Evolutionary conservation across 2,888 invertebrate species (phyloP), one percentile per base, ranked within the genome.

Genomic region (Caenorhabditis afra): DNA sequence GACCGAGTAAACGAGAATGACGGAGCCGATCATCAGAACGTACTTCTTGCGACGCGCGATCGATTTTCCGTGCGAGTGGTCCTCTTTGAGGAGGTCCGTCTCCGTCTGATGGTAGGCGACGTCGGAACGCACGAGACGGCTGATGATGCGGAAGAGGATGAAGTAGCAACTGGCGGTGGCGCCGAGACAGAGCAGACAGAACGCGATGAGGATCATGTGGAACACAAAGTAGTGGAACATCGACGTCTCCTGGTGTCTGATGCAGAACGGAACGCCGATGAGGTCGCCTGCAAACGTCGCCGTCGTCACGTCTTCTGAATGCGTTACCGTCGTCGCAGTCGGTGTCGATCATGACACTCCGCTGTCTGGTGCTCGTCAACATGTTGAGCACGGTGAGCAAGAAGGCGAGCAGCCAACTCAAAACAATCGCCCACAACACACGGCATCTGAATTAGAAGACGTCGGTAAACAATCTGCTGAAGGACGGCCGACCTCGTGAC

Each of bases 11-110:
- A 87, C 82, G 22, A 83, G 41, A 12, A 87, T 85, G n/a, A 88
- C 87, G 49, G 74, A 80, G 29, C 88, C 88, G 55, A 88, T 86
- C 45, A 87, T 86, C 11, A 87, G 45, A 10, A 85, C 86, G 73
- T 86, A 86, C 59, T 86, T 87, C 70, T 83, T 77, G 16, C 87
- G 79, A 5, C 81, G 74, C 8, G 79, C 74, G 11, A 77, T 68
- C 3, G 64, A 67, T 45, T 78, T 81, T 18, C 59, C 64, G 45
- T 80, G 74, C 2, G 74, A 58, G 35, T 68, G 58, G 11, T 79
- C 79, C 44, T 71, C 70, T 35, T 74, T 77, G 0, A 81, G 44
- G 10, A 71, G 73, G 39, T 81, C 81, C 3, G 66, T 55, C 45
- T 80, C 80, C 11, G 61, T 73, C 35, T 71, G 67, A 35, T n/a